Conservation (phyloP, 2,113 vertebrate genomes). For the Tupaia tana region DNA sequence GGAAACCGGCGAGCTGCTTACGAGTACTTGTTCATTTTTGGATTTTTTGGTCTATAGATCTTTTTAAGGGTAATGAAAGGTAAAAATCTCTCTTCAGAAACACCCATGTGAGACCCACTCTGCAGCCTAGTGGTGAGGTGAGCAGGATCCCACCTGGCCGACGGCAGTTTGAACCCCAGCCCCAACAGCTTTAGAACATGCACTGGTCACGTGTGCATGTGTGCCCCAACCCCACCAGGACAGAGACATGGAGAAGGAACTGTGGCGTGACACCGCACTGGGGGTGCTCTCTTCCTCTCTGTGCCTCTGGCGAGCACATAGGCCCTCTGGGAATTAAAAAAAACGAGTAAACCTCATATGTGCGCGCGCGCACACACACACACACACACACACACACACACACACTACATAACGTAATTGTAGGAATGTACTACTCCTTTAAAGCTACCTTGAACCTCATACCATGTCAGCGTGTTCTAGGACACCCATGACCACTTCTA, state of each 20-base stretch:
- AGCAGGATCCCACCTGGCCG: too few species aligned
- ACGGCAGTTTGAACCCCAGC: too few species aligned
- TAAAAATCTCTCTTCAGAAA: background rate
- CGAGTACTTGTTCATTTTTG: background rate
- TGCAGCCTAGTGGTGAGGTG: too few species aligned
- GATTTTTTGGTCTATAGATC: background rate
- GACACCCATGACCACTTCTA: background rate
- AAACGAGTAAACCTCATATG: background rate
- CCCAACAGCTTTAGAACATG: too few species aligned
- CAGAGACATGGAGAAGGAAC: too few species aligned
- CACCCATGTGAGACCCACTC: background rate
- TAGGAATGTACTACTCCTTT: background rate
- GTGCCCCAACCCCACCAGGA: too few species aligned
- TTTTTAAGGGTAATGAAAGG: conserved; percentile 6
- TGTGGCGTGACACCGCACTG: too few species aligned
- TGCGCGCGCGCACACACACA: background rate
- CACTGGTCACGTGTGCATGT: too few species aligned
- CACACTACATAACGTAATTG: background rate
- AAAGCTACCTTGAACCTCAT: background rate
- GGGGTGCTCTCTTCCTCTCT: too few species aligned
- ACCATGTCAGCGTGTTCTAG: background rate
- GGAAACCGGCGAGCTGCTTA: background rate
- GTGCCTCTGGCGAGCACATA: too few species aligned
- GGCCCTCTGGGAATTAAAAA: too few species aligned
- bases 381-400: background rate